Evolutionary conservation across 2,888 invertebrate genomes (phyloP).

Genomic region (Leptarthrus brevirostris): DNA sequence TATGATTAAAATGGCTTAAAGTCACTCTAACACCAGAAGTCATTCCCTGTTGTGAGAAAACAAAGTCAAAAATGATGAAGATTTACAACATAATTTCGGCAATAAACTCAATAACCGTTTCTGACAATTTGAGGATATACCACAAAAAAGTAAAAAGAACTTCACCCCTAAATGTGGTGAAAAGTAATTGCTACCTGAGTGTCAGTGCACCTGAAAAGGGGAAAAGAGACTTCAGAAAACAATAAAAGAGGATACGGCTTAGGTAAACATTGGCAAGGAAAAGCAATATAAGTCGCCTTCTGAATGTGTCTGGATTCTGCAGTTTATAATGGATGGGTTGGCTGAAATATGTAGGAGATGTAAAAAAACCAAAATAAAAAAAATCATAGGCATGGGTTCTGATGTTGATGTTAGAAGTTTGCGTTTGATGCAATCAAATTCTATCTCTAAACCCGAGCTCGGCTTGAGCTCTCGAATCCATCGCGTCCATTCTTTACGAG

Average conservation of each 20-base stretch:
- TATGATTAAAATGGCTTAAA: too few species aligned
- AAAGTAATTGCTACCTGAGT: conserved; percentile 49
- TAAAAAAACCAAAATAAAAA: not conserved
- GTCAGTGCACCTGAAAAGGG: conserved; percentile 2
- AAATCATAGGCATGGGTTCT: conserved; percentile 9
- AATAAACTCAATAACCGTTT: conserved; percentile 1
- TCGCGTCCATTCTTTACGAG: conserved; percentile 25
- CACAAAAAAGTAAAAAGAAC: conserved; percentile 16
- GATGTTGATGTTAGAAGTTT: conserved; percentile 9
- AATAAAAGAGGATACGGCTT: not conserved
- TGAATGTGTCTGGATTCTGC: not conserved
- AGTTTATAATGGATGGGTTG: conserved; percentile 21
- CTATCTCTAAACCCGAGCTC: conserved; percentile 13
- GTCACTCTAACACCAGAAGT: too few species aligned
- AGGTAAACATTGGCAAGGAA: conserved; percentile 30
- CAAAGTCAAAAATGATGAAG: not conserved
- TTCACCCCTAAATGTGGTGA: conserved; percentile 18
- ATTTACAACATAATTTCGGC: conserved; percentile 39
- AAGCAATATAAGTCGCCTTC: not conserved
- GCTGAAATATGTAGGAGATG: not conserved
- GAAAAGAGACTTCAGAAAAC: conserved; percentile 10
- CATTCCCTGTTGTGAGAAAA: not conserved
- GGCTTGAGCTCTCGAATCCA: conserved; percentile 2
- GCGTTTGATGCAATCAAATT: conserved; percentile 45
- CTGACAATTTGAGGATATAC: conserved; percentile 27